Evolutionary conservation across 2,888 invertebrate species (phyloP), one percentile per base, ranked within the genome.

Genomic region (Apodemia mormo): DNA sequence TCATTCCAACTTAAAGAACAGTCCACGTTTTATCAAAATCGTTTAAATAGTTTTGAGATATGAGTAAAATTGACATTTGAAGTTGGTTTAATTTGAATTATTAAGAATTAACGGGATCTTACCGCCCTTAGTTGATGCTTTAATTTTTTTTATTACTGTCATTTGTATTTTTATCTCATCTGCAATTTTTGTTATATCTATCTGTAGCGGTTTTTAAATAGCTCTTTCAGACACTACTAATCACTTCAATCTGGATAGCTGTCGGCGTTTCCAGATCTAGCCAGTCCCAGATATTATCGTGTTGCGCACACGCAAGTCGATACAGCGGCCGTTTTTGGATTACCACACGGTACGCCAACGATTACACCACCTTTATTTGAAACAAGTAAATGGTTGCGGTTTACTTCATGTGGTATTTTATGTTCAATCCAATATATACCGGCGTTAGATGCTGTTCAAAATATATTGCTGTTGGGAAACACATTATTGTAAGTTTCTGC

Each of bases 181-280:
- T 56, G 56, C 3, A 29, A 29, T 10, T 30, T 58, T 58, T 33
- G 22, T 12, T 45, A 12, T 45, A 45, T 12, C 10, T 45, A 12
- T 45, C 3, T 45, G 30, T 30, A 58, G 30, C 30, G 56, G 58
- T 58, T 58, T 30, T 29, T 10, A 40, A 56, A 56, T 29, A 12
- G 30, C 58, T 58, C 8, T 30, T 58, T 58, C 5, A 30, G 58
- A 30, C 30, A 33, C 30, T 58, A 10, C 12, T 58, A 75, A 75
- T 76, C 74, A 69, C 65, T 61, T 52, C 68, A 71, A 75, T 76
- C 76, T 74, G 70, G 71, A 68, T 71, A 67, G 76, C 76, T 76
- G 77, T 74, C 74, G 76, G 76, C 78, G 68, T 71, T 75, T 74
- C 73, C 69, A 77, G 75, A 78, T 76, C 73, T 75, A 74, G 67